Conservation (phyloP, 2,888 invertebrate species). For the Pharmacophagus antenor region DNA sequence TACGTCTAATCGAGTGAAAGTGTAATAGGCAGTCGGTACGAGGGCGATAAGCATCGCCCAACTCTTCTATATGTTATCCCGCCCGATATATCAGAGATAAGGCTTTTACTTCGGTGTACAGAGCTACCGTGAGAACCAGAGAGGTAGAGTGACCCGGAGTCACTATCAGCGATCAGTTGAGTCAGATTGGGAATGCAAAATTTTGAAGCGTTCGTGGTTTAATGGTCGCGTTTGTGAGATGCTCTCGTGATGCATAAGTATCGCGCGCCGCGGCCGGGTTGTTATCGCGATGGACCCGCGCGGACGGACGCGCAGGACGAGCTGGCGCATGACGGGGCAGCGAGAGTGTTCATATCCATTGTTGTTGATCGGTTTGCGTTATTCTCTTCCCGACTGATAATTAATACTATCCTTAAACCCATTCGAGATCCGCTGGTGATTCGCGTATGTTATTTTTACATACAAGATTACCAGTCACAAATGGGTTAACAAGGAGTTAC, state of each 20-base stretch:
- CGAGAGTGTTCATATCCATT: conserved; percentile 3
- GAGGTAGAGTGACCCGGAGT: conserved; percentile 64
- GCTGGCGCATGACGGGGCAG: conserved; percentile 1
- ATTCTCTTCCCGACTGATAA: too few relatives aligned
- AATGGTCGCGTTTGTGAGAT: conserved; percentile 23
- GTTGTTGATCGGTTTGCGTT: background rate
- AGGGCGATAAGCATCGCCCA: conserved; percentile 70
- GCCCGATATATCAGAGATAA: conserved; percentile 75
- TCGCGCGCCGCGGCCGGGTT: conserved; percentile 15
- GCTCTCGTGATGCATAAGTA: conserved; percentile 30
- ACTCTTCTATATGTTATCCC: conserved; percentile 75
- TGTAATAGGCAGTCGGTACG: conserved; percentile 62
- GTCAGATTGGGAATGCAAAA: conserved; percentile 27
- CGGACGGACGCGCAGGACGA: conserved; percentile 7
- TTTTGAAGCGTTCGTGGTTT: conserved; percentile 22
- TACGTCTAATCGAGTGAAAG: conserved; percentile 61
- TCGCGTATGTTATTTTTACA: too few relatives aligned
- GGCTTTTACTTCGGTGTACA: conserved; percentile 67
- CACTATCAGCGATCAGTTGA: conserved; percentile 43
- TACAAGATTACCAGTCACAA: too few relatives aligned
- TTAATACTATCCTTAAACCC: too few relatives aligned
- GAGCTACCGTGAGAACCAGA: conserved; percentile 74
- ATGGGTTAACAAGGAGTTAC: too few relatives aligned
- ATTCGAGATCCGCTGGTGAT: too few relatives aligned
- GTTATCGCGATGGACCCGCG: conserved; percentile 27